Percentiles rank a stretch among this genome's conserved stretches.
These are phyloP conservation scores for Chaetophractus vellerosus DNA, from an alignment of 2,797 vertebrate species.

Conservation along the genomic window DNA sequence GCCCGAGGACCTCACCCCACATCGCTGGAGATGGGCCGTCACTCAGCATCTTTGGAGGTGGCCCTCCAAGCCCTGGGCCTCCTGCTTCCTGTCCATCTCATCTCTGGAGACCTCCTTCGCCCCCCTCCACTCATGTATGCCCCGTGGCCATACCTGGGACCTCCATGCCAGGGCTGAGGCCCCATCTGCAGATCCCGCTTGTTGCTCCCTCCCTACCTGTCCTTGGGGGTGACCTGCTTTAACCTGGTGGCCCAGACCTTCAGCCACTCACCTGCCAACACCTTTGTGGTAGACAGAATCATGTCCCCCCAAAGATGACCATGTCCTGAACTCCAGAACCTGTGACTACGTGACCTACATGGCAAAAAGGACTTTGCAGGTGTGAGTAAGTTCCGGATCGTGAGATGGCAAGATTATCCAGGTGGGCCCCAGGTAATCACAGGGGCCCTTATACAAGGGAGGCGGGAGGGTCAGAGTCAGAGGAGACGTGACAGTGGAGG, in stretches of 20 bases:
- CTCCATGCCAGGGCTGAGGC: background rate
- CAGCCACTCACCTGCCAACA: background rate
- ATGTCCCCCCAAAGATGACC: background rate
- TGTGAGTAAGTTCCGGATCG: background rate
- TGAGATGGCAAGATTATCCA: background rate
- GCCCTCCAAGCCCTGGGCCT: rapidly evolving
- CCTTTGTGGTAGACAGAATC: background rate
- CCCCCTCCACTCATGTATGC: background rate
- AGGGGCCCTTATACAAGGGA: background rate
- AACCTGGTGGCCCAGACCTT: background rate
- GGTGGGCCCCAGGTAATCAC: background rate
- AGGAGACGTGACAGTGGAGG: rapidly evolving
- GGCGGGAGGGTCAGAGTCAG: background rate
- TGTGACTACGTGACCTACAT: background rate
- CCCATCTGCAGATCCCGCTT: too few relatives aligned
- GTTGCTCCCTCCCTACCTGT: background rate
- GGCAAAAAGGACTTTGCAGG: too few relatives aligned
- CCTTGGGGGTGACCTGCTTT: background rate
- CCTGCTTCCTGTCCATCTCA: background rate
- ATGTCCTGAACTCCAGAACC: background rate
- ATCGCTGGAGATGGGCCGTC: background rate
- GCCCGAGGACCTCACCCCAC: rapidly evolving
- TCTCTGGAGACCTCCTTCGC: background rate
- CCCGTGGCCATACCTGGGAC: too few relatives aligned
- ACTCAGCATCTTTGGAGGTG: background rate